Conservation (phyloP, 2,797 vertebrate species). For the Octomys mimax region DNA sequence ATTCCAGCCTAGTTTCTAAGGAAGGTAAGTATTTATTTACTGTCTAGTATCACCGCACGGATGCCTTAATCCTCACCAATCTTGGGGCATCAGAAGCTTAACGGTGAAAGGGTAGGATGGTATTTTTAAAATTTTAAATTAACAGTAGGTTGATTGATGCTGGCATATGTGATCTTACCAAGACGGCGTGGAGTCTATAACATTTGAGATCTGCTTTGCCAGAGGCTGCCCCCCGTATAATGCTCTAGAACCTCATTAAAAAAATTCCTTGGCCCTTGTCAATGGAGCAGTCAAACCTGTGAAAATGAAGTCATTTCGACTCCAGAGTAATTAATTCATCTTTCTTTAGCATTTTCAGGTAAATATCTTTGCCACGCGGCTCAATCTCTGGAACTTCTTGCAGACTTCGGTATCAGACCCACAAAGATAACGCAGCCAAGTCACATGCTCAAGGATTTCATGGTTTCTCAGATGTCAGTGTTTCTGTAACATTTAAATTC, state of each 20-base stretch:
- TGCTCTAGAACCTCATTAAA: neutral
- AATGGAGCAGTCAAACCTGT: neutral
- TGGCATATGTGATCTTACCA: neutral
- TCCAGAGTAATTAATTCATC: neutral
- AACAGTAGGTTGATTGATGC: neutral
- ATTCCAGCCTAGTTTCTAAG: neutral
- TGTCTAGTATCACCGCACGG: no score
- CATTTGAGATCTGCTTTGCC: neutral
- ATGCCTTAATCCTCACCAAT: neutral
- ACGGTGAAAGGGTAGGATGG: neutral
- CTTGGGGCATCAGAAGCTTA: neutral
- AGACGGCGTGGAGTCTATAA: neutral
- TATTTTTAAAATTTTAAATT: neutral
- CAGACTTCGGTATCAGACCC: neutral
- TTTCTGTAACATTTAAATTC: neutral
- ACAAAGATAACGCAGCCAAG: neutral
- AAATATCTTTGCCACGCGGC: neutral
- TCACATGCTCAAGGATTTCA: neutral
- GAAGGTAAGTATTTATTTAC: neutral
- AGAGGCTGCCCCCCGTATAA: neutral
- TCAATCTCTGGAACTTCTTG: neutral
- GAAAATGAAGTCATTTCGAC: neutral
- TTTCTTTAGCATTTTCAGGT: slow-evolving; percentile 6
- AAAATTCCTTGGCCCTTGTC: neutral
- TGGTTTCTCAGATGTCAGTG: neutral